Percentiles rank a stretch among this genome's conserved stretches.
phyloP scores from a whole-genome alignment of 2,888 invertebrate species.

The Cryptocephalus primarius region DNA sequence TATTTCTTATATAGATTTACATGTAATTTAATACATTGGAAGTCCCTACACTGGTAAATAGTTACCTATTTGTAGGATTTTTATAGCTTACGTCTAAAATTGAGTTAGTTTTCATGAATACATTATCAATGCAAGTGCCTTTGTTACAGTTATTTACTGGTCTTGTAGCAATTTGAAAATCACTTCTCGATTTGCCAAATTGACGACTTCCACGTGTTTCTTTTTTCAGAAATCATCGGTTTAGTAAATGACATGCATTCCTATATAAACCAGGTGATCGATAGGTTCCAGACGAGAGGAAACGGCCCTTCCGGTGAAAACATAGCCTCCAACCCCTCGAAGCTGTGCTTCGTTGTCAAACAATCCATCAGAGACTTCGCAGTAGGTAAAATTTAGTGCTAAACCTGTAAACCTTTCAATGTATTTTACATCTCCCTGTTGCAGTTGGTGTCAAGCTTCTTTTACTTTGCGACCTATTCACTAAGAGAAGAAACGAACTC shows the following conservation, averaged over 20 bases:
- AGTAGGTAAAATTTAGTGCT: constrained; percentile 37
- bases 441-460: constrained; percentile 43
- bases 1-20: too few relatives aligned
- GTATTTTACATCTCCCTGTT: constrained; percentile 10
- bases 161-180: too few relatives aligned
- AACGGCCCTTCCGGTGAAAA: constrained; percentile 26
- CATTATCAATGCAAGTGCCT: too few relatives aligned
- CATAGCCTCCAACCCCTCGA: constrained; percentile 44
- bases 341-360: constrained; percentile 50
- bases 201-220: too few relatives aligned
- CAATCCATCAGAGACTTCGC: constrained; percentile 51
- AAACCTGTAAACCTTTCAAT: not conserved
- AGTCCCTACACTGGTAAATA: too few relatives aligned
- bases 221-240: constrained; percentile 54
- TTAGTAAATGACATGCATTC: constrained; percentile 53
- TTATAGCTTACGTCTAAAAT: too few relatives aligned
- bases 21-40: too few relatives aligned
- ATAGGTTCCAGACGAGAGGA: constrained; percentile 41
- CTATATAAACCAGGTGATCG: constrained; percentile 49
- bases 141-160: too few relatives aligned
- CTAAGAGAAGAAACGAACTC: constrained; percentile 49
- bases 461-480: constrained; percentile 53
- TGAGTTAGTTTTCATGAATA: too few relatives aligned
- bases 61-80: too few relatives aligned
- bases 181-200: too few relatives aligned